A percentile compares a stretch with the other conserved stretches of the same genome.
Conservation (phyloP, 1,140 invertebrate species). For the Ctenoplectra terminalis region DNA sequence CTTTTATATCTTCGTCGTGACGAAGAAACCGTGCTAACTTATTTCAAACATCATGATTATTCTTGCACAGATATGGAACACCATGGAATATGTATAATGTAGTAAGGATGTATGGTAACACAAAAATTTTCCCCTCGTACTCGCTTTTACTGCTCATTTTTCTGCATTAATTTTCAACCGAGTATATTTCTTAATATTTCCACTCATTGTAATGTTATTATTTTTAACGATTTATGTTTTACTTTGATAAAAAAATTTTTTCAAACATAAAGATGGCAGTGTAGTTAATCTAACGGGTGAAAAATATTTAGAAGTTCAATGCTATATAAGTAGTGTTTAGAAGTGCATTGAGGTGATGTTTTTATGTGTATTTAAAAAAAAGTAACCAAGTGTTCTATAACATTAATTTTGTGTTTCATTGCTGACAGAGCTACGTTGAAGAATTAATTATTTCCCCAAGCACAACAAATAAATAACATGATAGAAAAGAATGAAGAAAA, state of each 20-base stretch:
- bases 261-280: constrained; percentile 20
- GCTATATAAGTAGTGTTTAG: constrained; percentile 7
- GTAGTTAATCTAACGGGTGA: constrained; percentile 26
- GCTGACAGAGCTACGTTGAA: neutral
- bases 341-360: neutral
- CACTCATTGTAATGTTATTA: neutral
- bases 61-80: neutral
- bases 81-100: neutral
- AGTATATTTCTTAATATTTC: neutral
- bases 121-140: neutral
- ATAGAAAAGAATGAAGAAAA: constrained; percentile 71
- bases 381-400: constrained; percentile 4
- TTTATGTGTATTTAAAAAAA: neutral
- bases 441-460: neutral
- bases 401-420: neutral
- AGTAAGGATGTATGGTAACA: neutral
- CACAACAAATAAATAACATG: constrained; percentile 63
- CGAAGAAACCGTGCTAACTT: neutral
- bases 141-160: neutral
- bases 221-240: neutral
- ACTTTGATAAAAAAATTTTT: neutral
- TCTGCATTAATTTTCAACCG: neutral
- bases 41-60: neutral
- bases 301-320: constrained; percentile 19
- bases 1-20: no score